phyloP scores from a whole-genome alignment of 2,113 vertebrate genomes.

The Eptesicus fuscus region DNA sequence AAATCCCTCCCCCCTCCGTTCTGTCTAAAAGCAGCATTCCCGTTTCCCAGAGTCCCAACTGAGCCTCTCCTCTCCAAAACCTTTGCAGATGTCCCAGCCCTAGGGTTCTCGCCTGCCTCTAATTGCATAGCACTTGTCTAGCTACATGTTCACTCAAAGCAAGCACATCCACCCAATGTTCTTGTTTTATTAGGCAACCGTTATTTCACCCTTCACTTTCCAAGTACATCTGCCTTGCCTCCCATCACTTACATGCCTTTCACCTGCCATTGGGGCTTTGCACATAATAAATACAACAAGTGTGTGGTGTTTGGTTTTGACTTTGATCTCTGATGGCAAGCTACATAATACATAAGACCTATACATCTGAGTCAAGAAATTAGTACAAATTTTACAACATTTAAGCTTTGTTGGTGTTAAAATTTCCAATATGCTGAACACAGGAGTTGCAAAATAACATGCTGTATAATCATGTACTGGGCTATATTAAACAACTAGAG shows the following conservation, averaged over 20 bases:
- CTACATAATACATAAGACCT: background rate
- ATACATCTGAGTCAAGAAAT: constrained; percentile 43
- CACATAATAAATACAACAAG: constrained; percentile 22
- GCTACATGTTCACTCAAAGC: background rate
- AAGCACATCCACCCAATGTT: background rate
- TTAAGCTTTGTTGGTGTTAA: constrained; percentile 44
- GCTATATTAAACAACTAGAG: constrained; percentile 45
- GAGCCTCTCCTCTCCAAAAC: background rate
- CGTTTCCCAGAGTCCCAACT: background rate
- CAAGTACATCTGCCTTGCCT: background rate
- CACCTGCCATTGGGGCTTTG: background rate
- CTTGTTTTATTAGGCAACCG: background rate
- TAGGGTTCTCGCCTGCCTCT: background rate
- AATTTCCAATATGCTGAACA: constrained; percentile 46
- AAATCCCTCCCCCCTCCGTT: background rate
- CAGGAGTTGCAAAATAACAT: constrained; percentile 32
- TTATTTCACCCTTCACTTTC: background rate
- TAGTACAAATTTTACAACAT: constrained; percentile 64
- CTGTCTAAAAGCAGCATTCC: background rate
- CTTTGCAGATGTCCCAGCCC: background rate
- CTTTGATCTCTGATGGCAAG: constrained; percentile 36
- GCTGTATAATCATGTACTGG: background rate
- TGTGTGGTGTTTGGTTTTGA: constrained; percentile 7
- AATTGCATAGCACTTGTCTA: background rate
- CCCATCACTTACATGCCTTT: background rate